Percentiles rank a stretch among this genome's conserved stretches.
phyloP scores from a whole-genome alignment of 2,113 vertebrate genomes.

The Percina caprodes region DNA sequence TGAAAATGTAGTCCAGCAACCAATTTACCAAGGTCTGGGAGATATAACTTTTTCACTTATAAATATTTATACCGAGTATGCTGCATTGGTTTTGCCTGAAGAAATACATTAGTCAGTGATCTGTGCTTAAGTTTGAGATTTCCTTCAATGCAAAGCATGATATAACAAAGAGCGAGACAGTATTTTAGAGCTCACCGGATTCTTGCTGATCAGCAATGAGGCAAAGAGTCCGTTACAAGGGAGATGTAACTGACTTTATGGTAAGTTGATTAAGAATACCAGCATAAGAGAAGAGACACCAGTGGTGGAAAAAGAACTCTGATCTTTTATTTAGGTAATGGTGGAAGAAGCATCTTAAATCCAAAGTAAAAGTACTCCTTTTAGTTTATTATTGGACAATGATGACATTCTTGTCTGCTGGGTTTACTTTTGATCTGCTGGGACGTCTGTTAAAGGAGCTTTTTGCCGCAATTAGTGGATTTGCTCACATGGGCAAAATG shows the following conservation, averaged over 20 bases:
- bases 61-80: slow-evolving; percentile 70
- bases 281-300: background rate
- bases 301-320: background rate
- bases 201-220: slow-evolving; percentile 27
- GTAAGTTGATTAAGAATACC: slow-evolving; percentile 14
- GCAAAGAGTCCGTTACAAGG: background rate
- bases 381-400: background rate
- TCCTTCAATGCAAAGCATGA: slow-evolving; percentile 22
- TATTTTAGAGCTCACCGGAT: slow-evolving; percentile 23
- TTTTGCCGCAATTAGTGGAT: background rate
- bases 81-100: slow-evolving; percentile 57
- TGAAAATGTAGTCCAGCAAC: slow-evolving; percentile 55
- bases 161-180: slow-evolving; percentile 21
- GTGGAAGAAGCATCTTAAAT: background rate
- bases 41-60: slow-evolving; percentile 73
- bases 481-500: background rate
- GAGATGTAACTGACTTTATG: slow-evolving; percentile 1
- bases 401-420: background rate
- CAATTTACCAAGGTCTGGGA: slow-evolving; percentile 51
- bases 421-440: background rate
- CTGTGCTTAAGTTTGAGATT: slow-evolving; percentile 49
- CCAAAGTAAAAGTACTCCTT: background rate
- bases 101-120: slow-evolving; percentile 72
- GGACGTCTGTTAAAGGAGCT: background rate
- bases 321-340: background rate